Base-by-base conservation (phyloP, 2,797 vertebrate genomes). In the Xenops minutus region DNA sequence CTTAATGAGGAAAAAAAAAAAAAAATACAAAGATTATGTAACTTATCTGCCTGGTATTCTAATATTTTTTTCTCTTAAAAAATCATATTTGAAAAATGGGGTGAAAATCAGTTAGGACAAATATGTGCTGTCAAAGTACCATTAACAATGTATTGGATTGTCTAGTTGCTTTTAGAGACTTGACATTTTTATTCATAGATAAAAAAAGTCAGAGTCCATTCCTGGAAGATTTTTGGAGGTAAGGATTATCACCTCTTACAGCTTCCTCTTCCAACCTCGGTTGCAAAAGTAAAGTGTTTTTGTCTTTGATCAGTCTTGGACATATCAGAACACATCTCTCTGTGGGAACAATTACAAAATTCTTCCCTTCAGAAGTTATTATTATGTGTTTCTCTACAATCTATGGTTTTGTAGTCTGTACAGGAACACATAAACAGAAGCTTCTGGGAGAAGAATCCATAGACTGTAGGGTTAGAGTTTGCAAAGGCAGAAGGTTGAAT, bases 21-120 rank as follows among this genome's bases (percentile, higher is more conserved):
- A 49, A 52, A 85, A 74, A 19, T 5, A 66, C 66, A 87, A 64
- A 81, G 71, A 80, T 95, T 96, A 80, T 95, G 82, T 95, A 94
- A 95, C 39, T 89, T 86, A 89, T 39, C 85, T 95, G 55, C 55
- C 36, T 92, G 76, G 51, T 95, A 69, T 80, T 96, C 86, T 93
- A 88, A 63, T 95, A 93, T 85, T 81, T 39, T 34, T 77, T 83
- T 34, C 29, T 90, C 24, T 41, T 82, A 48, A 77, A 90, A 89
- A 34, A 58, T 4, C 4, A 14, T 5, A 6, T 69, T 67, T 84
- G 69, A 89, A 82, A 92, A 95, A 80, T 69, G 26, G 63, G n/a
- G 34, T 81, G 34, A 67, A 88, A 87, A 88, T 77, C 39, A 68
- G 16, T 89, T 77, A 74, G 12, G 55, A 85, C 49, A 87, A 83